Conservation (phyloP, 2,797 vertebrate species). For the Polyboroides typus region DNA sequence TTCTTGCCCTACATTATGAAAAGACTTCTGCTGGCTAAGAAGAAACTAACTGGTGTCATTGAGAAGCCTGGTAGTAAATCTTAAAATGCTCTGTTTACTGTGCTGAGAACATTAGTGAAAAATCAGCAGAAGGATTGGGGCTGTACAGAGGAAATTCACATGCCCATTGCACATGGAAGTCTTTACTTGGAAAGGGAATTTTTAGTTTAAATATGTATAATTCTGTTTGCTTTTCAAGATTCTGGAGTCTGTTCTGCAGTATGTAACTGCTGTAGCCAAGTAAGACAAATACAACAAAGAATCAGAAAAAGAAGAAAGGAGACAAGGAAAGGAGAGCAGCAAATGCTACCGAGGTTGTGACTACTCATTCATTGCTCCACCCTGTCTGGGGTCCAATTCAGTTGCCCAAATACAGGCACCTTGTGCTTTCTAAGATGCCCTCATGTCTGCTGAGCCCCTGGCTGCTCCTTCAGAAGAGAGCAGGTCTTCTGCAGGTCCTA, state of each 20-base stretch:
- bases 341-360: neutral
- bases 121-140: neutral
- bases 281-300: neutral
- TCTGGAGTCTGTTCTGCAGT: neutral
- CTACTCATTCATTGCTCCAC: neutral
- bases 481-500: neutral
- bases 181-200: neutral
- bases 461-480: neutral
- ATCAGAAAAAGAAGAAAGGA: neutral
- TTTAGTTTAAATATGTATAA: neutral
- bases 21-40: conserved; percentile 25
- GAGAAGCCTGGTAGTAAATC: conserved; percentile 25
- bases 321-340: neutral
- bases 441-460: neutral
- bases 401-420: neutral
- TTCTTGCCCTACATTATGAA: conserved; percentile 41
- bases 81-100: neutral
- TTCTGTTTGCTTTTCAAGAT: neutral
- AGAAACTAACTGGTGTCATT: conserved; percentile 29
- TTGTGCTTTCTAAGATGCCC: neutral
- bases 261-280: neutral
- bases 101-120: neutral
- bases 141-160: neutral
- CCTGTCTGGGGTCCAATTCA: neutral
- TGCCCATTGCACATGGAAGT: neutral